Base-by-base conservation (phyloP, 1,140 invertebrate species). In the Anthonomus grandis region DNA sequence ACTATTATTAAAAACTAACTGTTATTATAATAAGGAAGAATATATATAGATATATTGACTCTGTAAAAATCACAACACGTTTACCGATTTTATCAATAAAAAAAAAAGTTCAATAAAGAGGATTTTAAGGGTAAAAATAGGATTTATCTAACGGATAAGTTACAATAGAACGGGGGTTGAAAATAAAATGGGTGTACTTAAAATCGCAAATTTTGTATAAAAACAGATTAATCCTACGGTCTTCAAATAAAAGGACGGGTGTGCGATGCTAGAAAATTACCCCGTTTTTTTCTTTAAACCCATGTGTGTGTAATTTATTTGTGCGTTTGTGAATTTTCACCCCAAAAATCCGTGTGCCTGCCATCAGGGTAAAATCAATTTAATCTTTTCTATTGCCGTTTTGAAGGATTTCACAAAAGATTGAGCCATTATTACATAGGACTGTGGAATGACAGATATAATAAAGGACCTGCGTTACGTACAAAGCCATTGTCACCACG, bases 251-350 rank as follows among this genome's bases (percentile, higher is more conserved):
- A 31, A 37, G 51, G 25, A 22, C 51, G 39, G 41, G 24, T 54
- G 51, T 44, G 18, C 39, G 17, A 54, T 54, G 15, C 45, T 54
- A 9, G 10, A 54, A 54, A 54, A 45, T 54, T 54, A 54, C 51
- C 51, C 51, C 51, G 51, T 56, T 48, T 48, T 60, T 49, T 57
- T 46, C 57, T 58, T 62, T 65, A 61, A 47, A 47, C 6, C 21
- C 23, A n/a, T 34, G 34, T 48, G 22, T 62, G 41, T 60, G 51
- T 64, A 63, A 60, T 64, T 64, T 64, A 57, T 60, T 62, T 64
- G 56, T 63, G 63, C 60, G 62, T 63, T 65, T 65, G 53, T 51
- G 56, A 62, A 59, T 59, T 60, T 57, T 64, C 60, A 57, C 60
- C 60, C 63, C 42, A 61, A 64, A 62, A 61, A 41, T 46, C 27